Conservation (phyloP, 2,797 vertebrate genomes). For the Etheostoma nigrum region DNA sequence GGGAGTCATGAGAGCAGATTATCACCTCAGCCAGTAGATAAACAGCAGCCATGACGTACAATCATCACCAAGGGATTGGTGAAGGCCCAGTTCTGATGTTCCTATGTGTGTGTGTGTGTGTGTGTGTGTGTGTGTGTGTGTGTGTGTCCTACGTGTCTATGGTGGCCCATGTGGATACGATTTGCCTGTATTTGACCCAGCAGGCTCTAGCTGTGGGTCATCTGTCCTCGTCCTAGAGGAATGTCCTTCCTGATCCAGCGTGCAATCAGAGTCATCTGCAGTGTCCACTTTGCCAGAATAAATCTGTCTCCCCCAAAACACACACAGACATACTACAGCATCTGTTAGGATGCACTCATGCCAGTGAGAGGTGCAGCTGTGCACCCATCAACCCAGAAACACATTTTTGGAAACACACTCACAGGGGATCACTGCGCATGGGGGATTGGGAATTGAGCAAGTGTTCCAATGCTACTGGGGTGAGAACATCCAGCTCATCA, state of each 20-base stretch:
- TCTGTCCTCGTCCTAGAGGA: slow-evolving; percentile 67
- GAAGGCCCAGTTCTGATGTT: slow-evolving; percentile 38
- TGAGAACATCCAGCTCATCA: slow-evolving; percentile 62
- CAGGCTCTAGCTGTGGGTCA: slow-evolving; percentile 38
- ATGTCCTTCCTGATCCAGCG: slow-evolving; percentile 78
- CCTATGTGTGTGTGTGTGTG: background rate
- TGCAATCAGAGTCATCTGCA: slow-evolving; percentile 80
- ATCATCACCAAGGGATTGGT: slow-evolving; percentile 59
- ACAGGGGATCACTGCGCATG: slow-evolving; percentile 33
- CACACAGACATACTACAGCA: slow-evolving; percentile 57
- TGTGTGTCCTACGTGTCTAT: slow-evolving; percentile 12
- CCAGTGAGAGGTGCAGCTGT: slow-evolving; percentile 69
- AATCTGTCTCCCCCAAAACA: slow-evolving; percentile 40
- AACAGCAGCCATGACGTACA: slow-evolving; percentile 60
- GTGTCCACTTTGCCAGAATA: slow-evolving; percentile 70
- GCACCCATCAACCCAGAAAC: slow-evolving; percentile 43
- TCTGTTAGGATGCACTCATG: slow-evolving; percentile 54
- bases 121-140: slow-evolving; percentile 2
- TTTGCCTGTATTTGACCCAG: slow-evolving; percentile 42
- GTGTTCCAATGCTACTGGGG: slow-evolving; percentile 51
- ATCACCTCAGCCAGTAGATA: slow-evolving; percentile 70
- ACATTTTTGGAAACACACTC: slow-evolving; percentile 42
- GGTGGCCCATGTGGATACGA: slow-evolving; percentile 19
- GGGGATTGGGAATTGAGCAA: slow-evolving; percentile 38
- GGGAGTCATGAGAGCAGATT: slow-evolving; percentile 67